Base-by-base conservation (phyloP, 2,888 invertebrate genomes). In the Calameuta filiformis region DNA sequence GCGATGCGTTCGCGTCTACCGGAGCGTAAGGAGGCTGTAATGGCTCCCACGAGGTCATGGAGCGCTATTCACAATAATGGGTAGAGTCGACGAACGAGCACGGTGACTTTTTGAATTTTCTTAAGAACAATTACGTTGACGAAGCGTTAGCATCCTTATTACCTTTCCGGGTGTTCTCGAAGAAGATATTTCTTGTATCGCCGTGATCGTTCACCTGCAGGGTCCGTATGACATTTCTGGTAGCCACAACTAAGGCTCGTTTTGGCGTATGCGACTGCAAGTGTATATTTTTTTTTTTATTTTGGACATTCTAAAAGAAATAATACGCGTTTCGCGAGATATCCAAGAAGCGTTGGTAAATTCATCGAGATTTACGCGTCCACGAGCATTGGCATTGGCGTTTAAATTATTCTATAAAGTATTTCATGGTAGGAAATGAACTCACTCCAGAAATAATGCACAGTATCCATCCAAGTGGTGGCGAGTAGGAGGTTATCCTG, bases 371-470 rank as follows among this genome's bases (percentile, higher is more conserved):
- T 56, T 56, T 9, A 56, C 56, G 23, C 56, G 56, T 56, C 9
- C 56, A 56, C 56, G 56, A 56, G 56, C 56, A 23, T 56, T 56
- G 56, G 56, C 56, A 56, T 56, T 56, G 56, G 56, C 56, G 9
- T 23, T 56, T 23, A 56, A 23, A 56, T 56, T 9, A 56, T 23
- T 9, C 1, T 56, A 56, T 56, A 9, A 56, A 56, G 9, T 23
- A 56, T 56, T 23, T 56, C 56, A 56, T 56, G 56, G 71, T 71
- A 71, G 33, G 68, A 69, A 76, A 81, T 81, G 80, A 85, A 91
- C 91, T 91, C 91, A 91, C 91, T 91, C 91, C 90, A 90, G 87
- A 91, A 90, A 89, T 91, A 90, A 90, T 90, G 91, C 90, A 91
- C 90, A 90, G 90, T 90, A 91, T 91, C 91, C 91, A 91, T 91